These are phyloP conservation scores for Batillaria attramentaria DNA, from an alignment of 1,140 invertebrate species.

Conservation along the genomic window DNA sequence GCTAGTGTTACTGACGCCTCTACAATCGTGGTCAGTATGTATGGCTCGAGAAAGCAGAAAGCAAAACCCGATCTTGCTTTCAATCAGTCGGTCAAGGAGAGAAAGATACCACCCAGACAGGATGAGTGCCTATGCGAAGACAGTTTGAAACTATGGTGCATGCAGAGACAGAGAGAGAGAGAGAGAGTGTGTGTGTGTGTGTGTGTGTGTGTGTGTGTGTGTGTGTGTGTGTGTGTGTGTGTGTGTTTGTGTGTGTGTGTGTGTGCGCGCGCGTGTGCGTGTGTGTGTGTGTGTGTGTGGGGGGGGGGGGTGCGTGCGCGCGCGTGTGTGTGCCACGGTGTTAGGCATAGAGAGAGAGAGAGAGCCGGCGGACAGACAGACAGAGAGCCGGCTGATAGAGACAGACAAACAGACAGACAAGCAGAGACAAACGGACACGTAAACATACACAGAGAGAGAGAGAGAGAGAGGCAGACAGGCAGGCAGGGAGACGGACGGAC, in stretches of 20 bases:
- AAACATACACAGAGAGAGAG: background rate
- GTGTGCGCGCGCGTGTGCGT: background rate
- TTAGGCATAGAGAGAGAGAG: background rate
- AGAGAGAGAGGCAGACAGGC: too few relatives aligned
- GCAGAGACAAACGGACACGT: too few relatives aligned
- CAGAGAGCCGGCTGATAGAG: background rate
- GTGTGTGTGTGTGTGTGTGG: too few relatives aligned
- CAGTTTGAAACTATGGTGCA: too few relatives aligned
- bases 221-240: constrained; percentile 7
- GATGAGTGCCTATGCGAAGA: background rate
- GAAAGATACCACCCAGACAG: background rate
- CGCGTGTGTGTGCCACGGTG: background rate
- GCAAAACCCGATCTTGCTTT: background rate
- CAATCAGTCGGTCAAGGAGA: background rate
- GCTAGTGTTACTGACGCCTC: too few relatives aligned
- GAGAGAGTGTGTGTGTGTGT: background rate
- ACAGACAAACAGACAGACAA: too few relatives aligned
- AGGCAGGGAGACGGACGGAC: too few relatives aligned
- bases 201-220: constrained; percentile 2
- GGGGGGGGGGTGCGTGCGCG: background rate
- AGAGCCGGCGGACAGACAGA: background rate
- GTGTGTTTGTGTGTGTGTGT: constrained; percentile 8
- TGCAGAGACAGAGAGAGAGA: background rate
- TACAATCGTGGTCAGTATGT: background rate
- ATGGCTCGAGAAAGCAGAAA: background rate